phyloP scores from a whole-genome alignment of 2,113 vertebrate genomes.

The Hydrochoerus hydrochaeris region DNA sequence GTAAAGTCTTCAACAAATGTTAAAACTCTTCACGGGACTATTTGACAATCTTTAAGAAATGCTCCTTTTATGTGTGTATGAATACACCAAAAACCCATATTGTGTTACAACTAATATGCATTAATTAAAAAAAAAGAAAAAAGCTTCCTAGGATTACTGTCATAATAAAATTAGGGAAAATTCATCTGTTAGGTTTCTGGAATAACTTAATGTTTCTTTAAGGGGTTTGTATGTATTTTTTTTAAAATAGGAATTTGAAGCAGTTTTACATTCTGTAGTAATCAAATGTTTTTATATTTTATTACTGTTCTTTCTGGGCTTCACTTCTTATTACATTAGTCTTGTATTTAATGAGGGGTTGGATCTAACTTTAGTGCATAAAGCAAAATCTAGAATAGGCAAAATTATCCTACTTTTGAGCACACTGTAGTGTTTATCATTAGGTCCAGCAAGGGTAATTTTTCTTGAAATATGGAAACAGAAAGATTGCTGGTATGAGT shows the following conservation, averaged over 20 bases:
- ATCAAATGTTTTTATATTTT: not conserved
- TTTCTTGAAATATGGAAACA: not conserved
- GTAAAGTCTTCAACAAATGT: not conserved
- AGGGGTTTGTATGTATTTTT: conserved; percentile 21
- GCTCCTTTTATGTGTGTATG: not conserved
- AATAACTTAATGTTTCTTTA: not conserved
- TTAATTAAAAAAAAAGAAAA: not conserved
- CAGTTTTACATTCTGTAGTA: conserved; percentile 7
- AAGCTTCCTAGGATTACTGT: conserved; percentile 9
- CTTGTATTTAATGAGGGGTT: not conserved
- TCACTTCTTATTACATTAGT: conserved; percentile 9
- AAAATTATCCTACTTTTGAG: not conserved
- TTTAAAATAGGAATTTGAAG: conserved; percentile 36
- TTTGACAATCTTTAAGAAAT: conserved; percentile 36
- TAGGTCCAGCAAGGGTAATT: not conserved
- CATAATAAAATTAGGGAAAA: not conserved
- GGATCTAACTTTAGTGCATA: not conserved
- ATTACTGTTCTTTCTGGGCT: not conserved
- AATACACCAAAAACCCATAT: not conserved
- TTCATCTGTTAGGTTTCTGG: not conserved
- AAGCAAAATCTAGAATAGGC: conserved; percentile 57
- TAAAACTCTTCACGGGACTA: not conserved
- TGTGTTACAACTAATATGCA: not conserved
- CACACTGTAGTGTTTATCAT: not conserved
- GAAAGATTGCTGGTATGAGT: conserved; percentile 17